Conservation (phyloP, 2,113 vertebrate genomes). For the Eptatretus burgeri region DNA sequence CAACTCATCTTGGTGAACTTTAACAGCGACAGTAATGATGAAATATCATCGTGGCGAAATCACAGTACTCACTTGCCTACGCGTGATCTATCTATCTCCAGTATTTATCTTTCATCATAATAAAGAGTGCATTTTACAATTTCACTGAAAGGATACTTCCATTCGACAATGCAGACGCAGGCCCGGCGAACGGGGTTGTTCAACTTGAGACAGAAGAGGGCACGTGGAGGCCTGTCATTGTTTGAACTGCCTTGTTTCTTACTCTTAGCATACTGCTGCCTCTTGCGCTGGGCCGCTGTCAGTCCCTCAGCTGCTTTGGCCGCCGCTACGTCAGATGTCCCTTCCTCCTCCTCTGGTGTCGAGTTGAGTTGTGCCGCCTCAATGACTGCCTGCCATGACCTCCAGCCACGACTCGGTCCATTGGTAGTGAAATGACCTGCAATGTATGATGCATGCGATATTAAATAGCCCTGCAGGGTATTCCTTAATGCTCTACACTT, state of each 20-base stretch:
- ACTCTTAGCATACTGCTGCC: constrained; percentile 97
- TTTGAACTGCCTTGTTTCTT: constrained; percentile 86
- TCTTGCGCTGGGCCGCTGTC: constrained; percentile 91
- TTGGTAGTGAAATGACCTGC: too few relatives aligned
- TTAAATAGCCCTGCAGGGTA: too few relatives aligned
- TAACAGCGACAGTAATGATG: too few relatives aligned
- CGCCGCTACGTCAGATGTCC: constrained; percentile 33
- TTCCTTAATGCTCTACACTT: too few relatives aligned
- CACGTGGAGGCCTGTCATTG: constrained; percentile 65
- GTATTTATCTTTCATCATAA: too few relatives aligned
- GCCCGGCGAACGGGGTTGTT: constrained; percentile 95
- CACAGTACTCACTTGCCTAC: too few relatives aligned
- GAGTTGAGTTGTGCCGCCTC: constrained; percentile 68
- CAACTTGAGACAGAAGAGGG: constrained; percentile 90
- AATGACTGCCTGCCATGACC: constrained; percentile 23
- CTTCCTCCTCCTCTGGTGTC: constrained; percentile 46
- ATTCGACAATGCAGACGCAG: constrained; percentile 98
- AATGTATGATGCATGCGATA: too few relatives aligned
- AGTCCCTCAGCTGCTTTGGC: constrained; percentile 25
- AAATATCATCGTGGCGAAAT: too few relatives aligned
- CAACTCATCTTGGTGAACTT: too few relatives aligned
- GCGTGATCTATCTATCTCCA: too few relatives aligned
- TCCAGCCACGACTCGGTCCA: too few relatives aligned
- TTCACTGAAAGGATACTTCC: constrained; percentile 79
- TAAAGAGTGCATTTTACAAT: too few relatives aligned